Evolutionary conservation across 35 echinoderm and acorn worm genomes (phyloP).

Genomic region (Anneissia japonica): DNA sequence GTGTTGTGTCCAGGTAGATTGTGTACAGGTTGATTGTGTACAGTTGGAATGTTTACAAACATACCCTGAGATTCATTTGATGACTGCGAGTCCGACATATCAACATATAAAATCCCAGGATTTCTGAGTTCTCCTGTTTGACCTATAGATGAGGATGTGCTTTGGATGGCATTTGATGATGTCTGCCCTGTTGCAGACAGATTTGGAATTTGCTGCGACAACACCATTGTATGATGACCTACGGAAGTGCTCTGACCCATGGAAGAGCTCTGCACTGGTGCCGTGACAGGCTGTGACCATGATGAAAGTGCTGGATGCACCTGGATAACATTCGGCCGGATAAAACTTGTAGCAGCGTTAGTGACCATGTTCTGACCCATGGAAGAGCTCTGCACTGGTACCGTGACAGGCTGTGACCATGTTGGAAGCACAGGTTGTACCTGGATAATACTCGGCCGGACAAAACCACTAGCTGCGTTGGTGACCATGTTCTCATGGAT

Average conservation of each 20-base stretch:
- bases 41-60: no score
- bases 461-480: background rate
- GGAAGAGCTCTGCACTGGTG: background rate
- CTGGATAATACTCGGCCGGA: background rate
- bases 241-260: no score
- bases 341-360: background rate
- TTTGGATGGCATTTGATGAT: no score
- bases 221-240: background rate
- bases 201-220: background rate
- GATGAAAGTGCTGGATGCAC: background rate
- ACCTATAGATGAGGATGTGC: no score
- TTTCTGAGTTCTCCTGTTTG: no score
- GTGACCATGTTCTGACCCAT: background rate
- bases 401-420: background rate
- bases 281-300: background rate
- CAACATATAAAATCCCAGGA: no score
- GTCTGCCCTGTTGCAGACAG: background rate
- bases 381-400: background rate
- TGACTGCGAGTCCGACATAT: no score
- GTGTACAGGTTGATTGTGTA: background rate
- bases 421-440: background rate
- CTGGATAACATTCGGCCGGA: background rate
- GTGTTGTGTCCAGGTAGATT: background rate
- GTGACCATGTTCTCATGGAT: background rate
- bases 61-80: no score